phyloP scores from a whole-genome alignment of 2,113 vertebrate species.

The Stictonetta naevosa region DNA sequence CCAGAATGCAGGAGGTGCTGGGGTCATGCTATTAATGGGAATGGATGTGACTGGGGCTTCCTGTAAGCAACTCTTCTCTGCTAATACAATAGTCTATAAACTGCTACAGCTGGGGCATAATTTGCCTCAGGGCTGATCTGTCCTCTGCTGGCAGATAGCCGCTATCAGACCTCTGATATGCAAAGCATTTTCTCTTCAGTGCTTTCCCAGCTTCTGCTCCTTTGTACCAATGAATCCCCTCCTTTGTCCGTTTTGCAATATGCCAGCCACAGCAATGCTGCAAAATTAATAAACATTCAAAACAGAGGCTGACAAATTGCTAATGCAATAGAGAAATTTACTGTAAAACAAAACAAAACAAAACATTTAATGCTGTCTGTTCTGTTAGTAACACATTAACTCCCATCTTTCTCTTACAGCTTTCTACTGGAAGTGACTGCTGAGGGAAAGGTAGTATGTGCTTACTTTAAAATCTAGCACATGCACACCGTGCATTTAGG shows the following conservation, averaged over 20 bases:
- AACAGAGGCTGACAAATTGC: neutral
- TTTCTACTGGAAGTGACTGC: constrained; percentile 32
- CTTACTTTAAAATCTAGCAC: constrained; percentile 32
- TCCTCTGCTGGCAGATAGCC: neutral
- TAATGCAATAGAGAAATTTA: neutral
- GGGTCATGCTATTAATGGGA: neutral
- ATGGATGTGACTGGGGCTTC: neutral
- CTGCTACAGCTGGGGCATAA: constrained; percentile 7
- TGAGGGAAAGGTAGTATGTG: neutral
- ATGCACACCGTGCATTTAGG: neutral
- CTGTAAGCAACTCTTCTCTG: neutral
- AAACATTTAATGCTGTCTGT: neutral
- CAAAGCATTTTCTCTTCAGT: fast-evolving
- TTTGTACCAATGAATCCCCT: neutral
- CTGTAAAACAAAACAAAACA: neutral
- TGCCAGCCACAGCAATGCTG: neutral
- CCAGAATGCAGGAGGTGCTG: neutral
- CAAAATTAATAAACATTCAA: neutral
- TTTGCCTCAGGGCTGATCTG: neutral
- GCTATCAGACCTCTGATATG: fast-evolving
- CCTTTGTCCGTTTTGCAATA: neutral
- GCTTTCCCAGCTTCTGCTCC: neutral
- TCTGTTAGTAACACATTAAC: constrained; percentile 6
- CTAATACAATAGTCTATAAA: neutral
- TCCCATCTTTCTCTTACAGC: constrained; percentile 45